phyloP scores from a whole-genome alignment of 2,888 invertebrate genomes.

The Rhagium mordax region DNA sequence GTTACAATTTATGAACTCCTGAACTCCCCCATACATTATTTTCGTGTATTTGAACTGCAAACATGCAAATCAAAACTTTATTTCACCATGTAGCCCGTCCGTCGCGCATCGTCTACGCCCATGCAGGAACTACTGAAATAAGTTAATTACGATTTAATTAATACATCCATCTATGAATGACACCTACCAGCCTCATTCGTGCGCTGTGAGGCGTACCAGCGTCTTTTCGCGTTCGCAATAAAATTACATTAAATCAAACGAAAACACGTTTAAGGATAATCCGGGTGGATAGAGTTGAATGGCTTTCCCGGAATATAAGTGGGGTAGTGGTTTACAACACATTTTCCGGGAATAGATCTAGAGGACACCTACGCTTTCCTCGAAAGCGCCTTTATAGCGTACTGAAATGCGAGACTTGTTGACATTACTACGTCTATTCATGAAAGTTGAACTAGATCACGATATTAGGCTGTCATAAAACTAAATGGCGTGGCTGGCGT shows the following conservation, averaged over 20 bases:
- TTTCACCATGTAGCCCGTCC: not conserved
- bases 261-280: slow-evolving; percentile 7
- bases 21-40: too few species aligned
- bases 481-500: not conserved
- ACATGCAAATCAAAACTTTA: not conserved
- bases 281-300: slow-evolving; percentile 13
- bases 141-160: not conserved
- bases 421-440: not conserved
- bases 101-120: too few species aligned
- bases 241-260: slow-evolving; percentile 12
- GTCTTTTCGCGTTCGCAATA: slow-evolving; percentile 3
- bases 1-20: too few species aligned
- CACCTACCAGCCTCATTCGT: not conserved
- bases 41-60: not conserved
- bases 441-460: not conserved
- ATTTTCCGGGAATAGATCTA: slow-evolving; percentile 20
- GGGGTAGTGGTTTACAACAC: slow-evolving; percentile 15
- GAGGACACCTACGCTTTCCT: slow-evolving; percentile 9
- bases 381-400: not conserved
- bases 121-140: not conserved
- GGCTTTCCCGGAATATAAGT: slow-evolving; percentile 10
- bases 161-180: slow-evolving; percentile 1
- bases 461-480: not conserved
- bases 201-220: not conserved
- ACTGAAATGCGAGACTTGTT: not conserved